Evolutionary conservation across 2,113 vertebrate genomes (phyloP).

Genomic region (Mobula birostris): DNA sequence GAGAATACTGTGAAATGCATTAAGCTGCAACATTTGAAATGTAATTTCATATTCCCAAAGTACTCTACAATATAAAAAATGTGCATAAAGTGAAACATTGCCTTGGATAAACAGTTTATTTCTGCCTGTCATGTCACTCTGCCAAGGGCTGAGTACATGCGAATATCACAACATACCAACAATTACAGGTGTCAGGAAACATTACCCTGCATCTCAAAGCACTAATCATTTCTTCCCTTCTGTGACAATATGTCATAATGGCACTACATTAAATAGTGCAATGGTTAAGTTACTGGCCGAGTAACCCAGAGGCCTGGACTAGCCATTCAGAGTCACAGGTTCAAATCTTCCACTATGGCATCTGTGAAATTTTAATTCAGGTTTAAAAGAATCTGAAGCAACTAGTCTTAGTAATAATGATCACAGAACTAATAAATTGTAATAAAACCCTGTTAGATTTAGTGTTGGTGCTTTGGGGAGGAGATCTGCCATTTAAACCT

Average conservation of each 20-base stretch:
- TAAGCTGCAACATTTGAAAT: conserved; percentile 17
- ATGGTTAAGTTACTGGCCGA: no score
- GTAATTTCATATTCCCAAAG: conserved; percentile 33
- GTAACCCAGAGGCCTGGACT: no score
- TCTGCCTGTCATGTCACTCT: conserved; percentile 25
- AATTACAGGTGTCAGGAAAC: conserved; percentile 32
- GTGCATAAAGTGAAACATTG: conserved; percentile 20
- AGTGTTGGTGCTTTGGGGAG: no score
- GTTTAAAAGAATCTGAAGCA: no score
- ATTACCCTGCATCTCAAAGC: conserved; percentile 30
- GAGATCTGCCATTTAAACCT: no score
- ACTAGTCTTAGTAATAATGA: no score
- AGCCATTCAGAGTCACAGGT: no score
- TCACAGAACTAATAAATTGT: no score
- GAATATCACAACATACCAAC: conserved; percentile 32
- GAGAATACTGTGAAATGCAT: conserved; percentile 26
- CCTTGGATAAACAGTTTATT: conserved; percentile 33
- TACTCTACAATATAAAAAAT: conserved; percentile 26
- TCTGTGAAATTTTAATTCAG: no score
- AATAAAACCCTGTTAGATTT: no score
- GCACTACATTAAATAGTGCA: background rate
- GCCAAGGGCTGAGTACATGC: conserved; percentile 16
- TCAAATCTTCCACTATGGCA: no score
- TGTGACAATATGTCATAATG: background rate
- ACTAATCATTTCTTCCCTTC: conserved; percentile 20